phyloP scores from a whole-genome alignment of 1,140 invertebrate genomes.

The Pseudoatta argentina region DNA sequence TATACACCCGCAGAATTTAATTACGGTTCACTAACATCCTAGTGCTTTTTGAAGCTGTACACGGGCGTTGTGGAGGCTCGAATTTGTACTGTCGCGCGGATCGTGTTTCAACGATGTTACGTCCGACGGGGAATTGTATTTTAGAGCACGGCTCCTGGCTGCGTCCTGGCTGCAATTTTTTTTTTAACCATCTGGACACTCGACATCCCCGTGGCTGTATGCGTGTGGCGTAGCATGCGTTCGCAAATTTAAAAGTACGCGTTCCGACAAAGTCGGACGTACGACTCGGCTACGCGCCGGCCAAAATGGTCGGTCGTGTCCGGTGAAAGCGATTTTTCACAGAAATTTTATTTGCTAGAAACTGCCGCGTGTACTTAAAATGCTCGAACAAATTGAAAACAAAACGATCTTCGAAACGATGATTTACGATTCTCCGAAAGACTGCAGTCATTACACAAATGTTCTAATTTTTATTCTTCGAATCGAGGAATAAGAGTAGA shows the following conservation, averaged over 20 bases:
- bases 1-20: conserved; percentile 49
- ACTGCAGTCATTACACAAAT: neutral
- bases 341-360: conserved; percentile 13
- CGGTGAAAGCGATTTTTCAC: conserved; percentile 12
- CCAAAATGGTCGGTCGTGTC: neutral
- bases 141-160: conserved; percentile 36
- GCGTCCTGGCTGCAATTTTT: conserved; percentile 40
- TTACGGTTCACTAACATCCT: conserved; percentile 40
- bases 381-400: neutral
- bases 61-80: neutral
- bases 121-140: conserved; percentile 60
- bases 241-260: conserved; percentile 42
- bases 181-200: conserved; percentile 39
- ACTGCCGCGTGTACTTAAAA: neutral
- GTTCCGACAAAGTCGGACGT: conserved; percentile 9
- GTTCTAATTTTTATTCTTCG: no score
- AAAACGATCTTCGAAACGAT: neutral
- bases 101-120: conserved; percentile 61
- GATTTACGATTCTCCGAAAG: neutral
- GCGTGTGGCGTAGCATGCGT: neutral
- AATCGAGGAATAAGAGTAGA: neutral
- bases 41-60: conserved; percentile 45
- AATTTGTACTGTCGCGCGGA: conserved; percentile 52
- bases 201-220: neutral
- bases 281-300: neutral